These are phyloP conservation scores for Halocynthia aurantium DNA, from an alignment of 23 tunicate genomes.

Conservation along the genomic window DNA sequence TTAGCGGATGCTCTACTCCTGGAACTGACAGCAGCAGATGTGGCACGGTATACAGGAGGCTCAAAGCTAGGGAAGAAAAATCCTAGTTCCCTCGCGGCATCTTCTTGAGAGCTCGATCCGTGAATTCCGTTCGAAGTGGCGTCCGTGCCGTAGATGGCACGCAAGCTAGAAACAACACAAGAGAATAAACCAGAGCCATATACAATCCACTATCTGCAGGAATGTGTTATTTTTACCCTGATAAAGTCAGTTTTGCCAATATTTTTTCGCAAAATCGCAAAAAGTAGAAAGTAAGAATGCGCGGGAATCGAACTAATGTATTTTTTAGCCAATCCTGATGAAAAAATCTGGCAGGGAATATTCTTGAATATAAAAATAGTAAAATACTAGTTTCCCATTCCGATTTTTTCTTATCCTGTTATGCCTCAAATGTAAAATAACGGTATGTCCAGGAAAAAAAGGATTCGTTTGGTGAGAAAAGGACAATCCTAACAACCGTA, in stretches of 20 bases:
- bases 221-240: not conserved
- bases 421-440: no score
- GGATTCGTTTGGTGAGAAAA: no score
- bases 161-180: conserved; percentile 30
- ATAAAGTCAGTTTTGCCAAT: not conserved
- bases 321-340: no score
- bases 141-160: conserved; percentile 88
- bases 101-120: conserved; percentile 86
- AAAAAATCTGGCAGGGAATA: no score
- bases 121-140: conserved; percentile 82
- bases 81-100: conserved; percentile 82
- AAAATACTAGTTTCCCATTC: no score
- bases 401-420: no score
- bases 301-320: no score
- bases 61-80: conserved; percentile 83
- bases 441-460: no score
- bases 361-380: no score
- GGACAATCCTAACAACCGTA: no score
- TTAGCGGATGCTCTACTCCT: conserved; percentile 47
- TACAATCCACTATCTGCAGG: not conserved
- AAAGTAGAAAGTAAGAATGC: no score
- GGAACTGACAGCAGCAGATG: conserved; percentile 11
- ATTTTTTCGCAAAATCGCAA: not conserved
- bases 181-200: no score
- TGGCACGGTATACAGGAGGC: conserved; percentile 51